A percentile compares a stretch with the other conserved stretches of the same genome.
These are phyloP conservation scores for Octopus bimaculoides DNA, from an alignment of 1,140 invertebrate genomes.

Conservation along the genomic window DNA sequence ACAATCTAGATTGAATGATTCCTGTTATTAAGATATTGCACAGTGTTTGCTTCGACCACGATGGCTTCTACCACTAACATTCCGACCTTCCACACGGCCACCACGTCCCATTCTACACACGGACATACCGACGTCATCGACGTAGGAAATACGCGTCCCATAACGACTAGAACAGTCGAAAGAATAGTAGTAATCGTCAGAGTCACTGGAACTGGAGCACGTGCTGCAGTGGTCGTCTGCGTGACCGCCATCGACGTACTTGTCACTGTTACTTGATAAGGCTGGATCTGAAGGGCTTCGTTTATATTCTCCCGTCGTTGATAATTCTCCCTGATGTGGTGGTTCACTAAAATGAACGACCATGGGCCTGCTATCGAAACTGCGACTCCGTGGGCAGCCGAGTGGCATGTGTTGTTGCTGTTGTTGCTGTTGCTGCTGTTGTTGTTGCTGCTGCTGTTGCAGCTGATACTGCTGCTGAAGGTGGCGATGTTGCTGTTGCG, in stretches of 20 bases:
- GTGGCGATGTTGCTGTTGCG: neutral
- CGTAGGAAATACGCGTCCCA: slow-evolving; percentile 44
- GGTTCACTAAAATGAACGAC: slow-evolving; percentile 4
- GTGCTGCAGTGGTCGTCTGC: slow-evolving; percentile 43
- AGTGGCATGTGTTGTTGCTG: slow-evolving; percentile 22
- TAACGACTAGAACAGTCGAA: slow-evolving; percentile 30
- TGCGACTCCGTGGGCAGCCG: slow-evolving; percentile 45
- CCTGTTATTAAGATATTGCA: neutral
- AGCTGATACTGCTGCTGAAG: neutral
- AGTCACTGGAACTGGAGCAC: slow-evolving; percentile 50
- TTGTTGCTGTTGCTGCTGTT: slow-evolving; percentile 11
- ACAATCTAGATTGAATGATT: neutral
- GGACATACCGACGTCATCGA: slow-evolving; percentile 49
- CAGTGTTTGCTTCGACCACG: slow-evolving; percentile 10
- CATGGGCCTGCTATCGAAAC: slow-evolving; percentile 45
- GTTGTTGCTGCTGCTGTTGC: neutral
- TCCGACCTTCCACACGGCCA: neutral
- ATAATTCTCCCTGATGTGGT: slow-evolving; percentile 9
- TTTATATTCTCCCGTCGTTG: slow-evolving; percentile 11
- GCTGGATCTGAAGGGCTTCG: slow-evolving; percentile 9
- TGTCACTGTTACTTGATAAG: too few species aligned
- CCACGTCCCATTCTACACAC: neutral
- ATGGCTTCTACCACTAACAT: neutral
- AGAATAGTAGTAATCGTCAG: slow-evolving; percentile 46
- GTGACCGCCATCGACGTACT: neutral